These are phyloP conservation scores for Limnodromus scolopaceus DNA, from an alignment of 2,797 vertebrate genomes.

Conservation along the genomic window DNA sequence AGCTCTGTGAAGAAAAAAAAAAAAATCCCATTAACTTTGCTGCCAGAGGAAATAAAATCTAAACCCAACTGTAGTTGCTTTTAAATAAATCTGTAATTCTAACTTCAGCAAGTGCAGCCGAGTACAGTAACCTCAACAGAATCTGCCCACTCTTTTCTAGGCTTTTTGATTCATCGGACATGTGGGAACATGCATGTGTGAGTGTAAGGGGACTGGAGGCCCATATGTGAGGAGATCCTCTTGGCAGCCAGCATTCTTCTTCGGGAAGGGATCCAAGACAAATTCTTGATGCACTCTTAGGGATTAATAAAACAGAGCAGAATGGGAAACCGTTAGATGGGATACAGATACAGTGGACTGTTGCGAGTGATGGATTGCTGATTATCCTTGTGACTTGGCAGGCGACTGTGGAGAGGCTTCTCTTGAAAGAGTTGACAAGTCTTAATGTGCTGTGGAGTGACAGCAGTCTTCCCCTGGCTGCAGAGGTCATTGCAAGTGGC, in stretches of 20 bases:
- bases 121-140: slow-evolving; percentile 8
- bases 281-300: neutral
- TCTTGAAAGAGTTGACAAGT: neutral
- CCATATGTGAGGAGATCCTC: slow-evolving; percentile 31
- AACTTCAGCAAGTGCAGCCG: neutral
- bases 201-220: slow-evolving; percentile 3
- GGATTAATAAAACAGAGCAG: slow-evolving; percentile 41
- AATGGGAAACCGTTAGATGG: neutral
- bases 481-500: neutral
- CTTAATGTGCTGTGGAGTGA: neutral
- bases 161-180: slow-evolving; percentile 26
- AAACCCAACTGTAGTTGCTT: slow-evolving; percentile 3
- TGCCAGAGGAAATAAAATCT: slow-evolving; percentile 3
- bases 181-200: slow-evolving; percentile 37
- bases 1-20: neutral
- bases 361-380: neutral
- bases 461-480: neutral
- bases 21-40: neutral
- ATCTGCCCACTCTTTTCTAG: slow-evolving; percentile 14
- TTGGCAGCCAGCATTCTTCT: slow-evolving; percentile 24
- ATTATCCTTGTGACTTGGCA: neutral
- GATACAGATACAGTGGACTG: neutral
- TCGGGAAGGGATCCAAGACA: slow-evolving; percentile 45
- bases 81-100: slow-evolving; percentile 9
- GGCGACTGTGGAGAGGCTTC: neutral